Base-by-base conservation (phyloP, 1,140 invertebrate species). In the Atta cephalotes region DNA sequence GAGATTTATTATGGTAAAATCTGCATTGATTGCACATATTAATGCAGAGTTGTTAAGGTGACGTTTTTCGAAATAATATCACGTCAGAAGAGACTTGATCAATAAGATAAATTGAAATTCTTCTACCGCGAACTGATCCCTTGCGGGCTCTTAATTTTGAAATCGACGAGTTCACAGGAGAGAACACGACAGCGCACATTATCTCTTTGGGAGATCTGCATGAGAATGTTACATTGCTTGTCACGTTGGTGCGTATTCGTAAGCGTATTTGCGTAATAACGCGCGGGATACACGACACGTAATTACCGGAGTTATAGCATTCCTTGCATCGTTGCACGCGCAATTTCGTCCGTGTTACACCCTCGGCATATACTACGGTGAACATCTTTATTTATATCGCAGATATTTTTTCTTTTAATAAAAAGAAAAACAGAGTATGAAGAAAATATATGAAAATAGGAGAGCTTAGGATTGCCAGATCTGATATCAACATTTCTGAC, bases 51-150 rank as follows among this genome's bases (percentile, higher is more conserved):
- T 10, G 14, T 68, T 21, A 53, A 56, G 16, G n/a, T 70, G 31
- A 70, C 16, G 25, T 39, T 70, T 45, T 2, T 56, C 5, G 18
- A 81, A 81, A 56, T 81, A 45, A 81, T 35, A 81, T 25, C 78
- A 3, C 70, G 45, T 71, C 63, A 56, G 49, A 58, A 10, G 9
- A 25, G 58, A 25, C 31, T 39, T 39, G 31, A 9, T 81, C 31
- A 56, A 81, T 70, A 39, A 80, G 63, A 81, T 71, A 81, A 80
- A 81, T 71, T 81, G 78, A 81, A 71, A 81, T 81, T 81, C 21
- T 39, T 56, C 56, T 25, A 81, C 10, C 51, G n/a, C 78, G 45
- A 35, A 10, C n/a, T n/a, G 31, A 81, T 56, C 49, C 49, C 65
- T 81, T 21, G 65, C n/a, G 31, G 78, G 39, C 25, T 49, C 14